Percentiles rank a stretch among this genome's conserved stretches.
Evolutionary conservation across 2,888 invertebrate species (phyloP).

Genomic region (Julus scandinavius): DNA sequence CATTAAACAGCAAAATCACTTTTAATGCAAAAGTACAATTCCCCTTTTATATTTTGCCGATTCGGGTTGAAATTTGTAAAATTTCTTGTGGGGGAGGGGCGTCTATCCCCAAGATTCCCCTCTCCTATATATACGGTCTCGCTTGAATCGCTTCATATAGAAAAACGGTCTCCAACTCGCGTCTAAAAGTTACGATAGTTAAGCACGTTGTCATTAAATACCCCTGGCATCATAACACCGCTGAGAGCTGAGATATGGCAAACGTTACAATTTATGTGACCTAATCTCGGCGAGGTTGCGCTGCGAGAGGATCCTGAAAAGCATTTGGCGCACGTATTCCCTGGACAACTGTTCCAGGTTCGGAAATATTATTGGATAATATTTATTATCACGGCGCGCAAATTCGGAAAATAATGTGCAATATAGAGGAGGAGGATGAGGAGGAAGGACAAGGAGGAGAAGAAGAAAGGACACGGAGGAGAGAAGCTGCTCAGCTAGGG

Average conservation of each 20-base stretch:
- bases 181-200: background rate
- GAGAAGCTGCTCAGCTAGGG: too few relatives aligned
- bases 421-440: background rate
- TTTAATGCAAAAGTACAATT: too few relatives aligned
- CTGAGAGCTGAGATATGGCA: background rate
- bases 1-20: too few relatives aligned
- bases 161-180: background rate
- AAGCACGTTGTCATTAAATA: background rate
- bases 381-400: background rate
- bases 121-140: too few relatives aligned
- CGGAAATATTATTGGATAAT: background rate
- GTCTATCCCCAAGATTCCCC: too few relatives aligned
- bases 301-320: background rate
- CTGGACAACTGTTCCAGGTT: background rate
- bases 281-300: background rate
- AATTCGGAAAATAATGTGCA: background rate
- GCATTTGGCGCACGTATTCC: background rate
- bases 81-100: too few relatives aligned
- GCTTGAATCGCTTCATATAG: too few relatives aligned
- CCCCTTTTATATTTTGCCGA: too few relatives aligned
- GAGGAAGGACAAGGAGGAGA: background rate
- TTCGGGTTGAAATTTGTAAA: too few relatives aligned
- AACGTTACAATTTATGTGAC: background rate
- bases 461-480: background rate
- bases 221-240: background rate